Base-by-base conservation (phyloP, 2,113 vertebrate species). In the Cyanoderma ruficeps region DNA sequence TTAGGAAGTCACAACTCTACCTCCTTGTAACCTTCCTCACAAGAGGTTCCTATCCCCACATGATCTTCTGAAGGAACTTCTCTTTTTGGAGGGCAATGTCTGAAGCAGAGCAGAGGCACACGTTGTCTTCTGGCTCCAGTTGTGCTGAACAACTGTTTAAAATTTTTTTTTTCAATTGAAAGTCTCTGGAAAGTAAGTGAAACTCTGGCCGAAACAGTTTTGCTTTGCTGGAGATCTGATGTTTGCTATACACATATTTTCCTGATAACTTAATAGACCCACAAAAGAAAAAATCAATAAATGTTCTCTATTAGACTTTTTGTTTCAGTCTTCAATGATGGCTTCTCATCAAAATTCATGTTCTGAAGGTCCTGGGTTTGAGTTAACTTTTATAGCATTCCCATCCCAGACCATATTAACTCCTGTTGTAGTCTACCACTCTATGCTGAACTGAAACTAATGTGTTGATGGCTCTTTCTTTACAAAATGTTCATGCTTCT, bases 11-110 rank as follows among this genome's bases (percentile, higher is more conserved):
- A 35, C 0, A 1, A 7, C 12, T 76, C 31, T 15, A 44, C 35
- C n/a, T 75, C 27, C 69, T 64, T 2, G 0, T 42, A 67, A 70
- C 13, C 11, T 23, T 61, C 13, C 20, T 59, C 52, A 39, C 33
- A 0, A 2, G 28, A 84, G 4, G 7, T 50, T 70, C 16, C 8
- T 13, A 39, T 2, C 11, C 5, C 14, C 2, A 3, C 47, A 81
- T 55, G 39, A 13, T 22, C 15, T 65, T 61, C 87, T 56, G 16
- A 77, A 35, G 21, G 44, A 80, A 5, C 15, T 77, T 63, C 55
- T 67, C 13, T 39, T 11, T 11, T 1, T 1, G 42, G 30, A 10
- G 65, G 39, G 5, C 15, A 55, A 8, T 13, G 72, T 46, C 69
- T 53, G 50, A 53, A 93, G 18, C 13, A 74, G 18, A 8, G 18